These are phyloP conservation scores for Aporrectodea caliginosa DNA, from an alignment of 1,140 invertebrate species.

Conservation along the genomic window DNA sequence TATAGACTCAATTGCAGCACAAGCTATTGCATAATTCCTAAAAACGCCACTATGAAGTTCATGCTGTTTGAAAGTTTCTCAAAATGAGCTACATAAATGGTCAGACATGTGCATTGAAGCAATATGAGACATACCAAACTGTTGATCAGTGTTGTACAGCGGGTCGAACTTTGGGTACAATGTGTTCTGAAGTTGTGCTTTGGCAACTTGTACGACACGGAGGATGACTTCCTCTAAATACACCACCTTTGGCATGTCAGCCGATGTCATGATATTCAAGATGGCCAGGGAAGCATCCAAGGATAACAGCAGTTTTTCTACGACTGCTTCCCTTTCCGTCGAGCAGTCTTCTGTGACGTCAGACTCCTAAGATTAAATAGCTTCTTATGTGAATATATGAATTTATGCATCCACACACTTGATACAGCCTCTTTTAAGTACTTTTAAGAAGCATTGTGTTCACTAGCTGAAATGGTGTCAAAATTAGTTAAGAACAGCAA, in stretches of 20 bases:
- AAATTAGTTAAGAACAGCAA: background rate
- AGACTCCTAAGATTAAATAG: background rate
- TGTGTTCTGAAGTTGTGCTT: slow-evolving; percentile 92
- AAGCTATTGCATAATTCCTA: too few species aligned
- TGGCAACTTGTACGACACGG: slow-evolving; percentile 86
- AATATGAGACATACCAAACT: slow-evolving; percentile 58
- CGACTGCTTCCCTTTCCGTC: background rate
- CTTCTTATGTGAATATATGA: too few species aligned
- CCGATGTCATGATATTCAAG: slow-evolving; percentile 87
- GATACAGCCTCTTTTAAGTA: background rate
- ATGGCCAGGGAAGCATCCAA: slow-evolving; percentile 77
- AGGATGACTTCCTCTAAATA: slow-evolving; percentile 92
- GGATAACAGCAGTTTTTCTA: slow-evolving; percentile 66
- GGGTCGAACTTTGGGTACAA: slow-evolving; percentile 97
- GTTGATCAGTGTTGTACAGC: slow-evolving; percentile 78
- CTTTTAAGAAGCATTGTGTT: background rate
- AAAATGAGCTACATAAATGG: too few species aligned
- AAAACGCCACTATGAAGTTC: too few species aligned
- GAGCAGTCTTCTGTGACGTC: background rate
- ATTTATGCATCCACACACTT: too few species aligned
- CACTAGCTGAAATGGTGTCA: background rate
- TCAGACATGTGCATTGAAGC: too few species aligned
- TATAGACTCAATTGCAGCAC: too few species aligned
- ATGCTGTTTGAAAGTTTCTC: too few species aligned
- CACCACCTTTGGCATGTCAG: slow-evolving; percentile 83